Percentiles rank a stretch among this genome's conserved stretches.
These are phyloP conservation scores for Allacma fusca DNA, from an alignment of 2,888 invertebrate species.

Conservation along the genomic window DNA sequence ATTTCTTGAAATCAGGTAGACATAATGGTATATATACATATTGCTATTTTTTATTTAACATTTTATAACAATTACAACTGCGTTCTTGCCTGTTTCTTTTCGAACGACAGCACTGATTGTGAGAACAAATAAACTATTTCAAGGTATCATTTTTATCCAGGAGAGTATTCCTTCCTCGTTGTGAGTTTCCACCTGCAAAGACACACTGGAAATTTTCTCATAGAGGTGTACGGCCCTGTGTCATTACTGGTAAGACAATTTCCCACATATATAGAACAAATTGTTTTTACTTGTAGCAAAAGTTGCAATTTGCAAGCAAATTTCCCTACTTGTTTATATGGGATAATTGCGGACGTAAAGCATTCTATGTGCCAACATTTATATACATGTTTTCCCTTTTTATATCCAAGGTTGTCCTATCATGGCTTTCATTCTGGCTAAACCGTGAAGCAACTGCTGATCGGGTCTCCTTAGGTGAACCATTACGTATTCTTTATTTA, in stretches of 20 bases:
- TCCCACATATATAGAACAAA: too few species aligned
- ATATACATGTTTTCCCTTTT: background rate
- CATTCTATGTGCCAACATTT: background rate
- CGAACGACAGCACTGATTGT: too few species aligned
- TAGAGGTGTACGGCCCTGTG: slow-evolving; percentile 68
- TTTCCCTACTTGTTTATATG: too few species aligned
- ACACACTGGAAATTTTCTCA: slow-evolving; percentile 78
- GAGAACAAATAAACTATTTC: too few species aligned
- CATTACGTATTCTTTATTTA: background rate
- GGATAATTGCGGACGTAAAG: too few species aligned
- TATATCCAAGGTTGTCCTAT: slow-evolving; percentile 72
- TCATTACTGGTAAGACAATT: slow-evolving; percentile 65
- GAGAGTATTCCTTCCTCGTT: slow-evolving; percentile 66
- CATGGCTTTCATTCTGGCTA: slow-evolving; percentile 87
- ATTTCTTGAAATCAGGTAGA: slow-evolving; percentile 63
- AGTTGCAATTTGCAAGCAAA: too few species aligned
- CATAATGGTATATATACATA: too few species aligned
- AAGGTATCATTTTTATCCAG: too few species aligned
- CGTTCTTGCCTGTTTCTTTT: too few species aligned
- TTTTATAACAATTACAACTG: too few species aligned
- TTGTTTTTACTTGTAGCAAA: too few species aligned
- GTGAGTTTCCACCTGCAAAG: slow-evolving; percentile 68
- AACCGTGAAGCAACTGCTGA: slow-evolving; percentile 71
- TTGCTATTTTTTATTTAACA: too few species aligned
- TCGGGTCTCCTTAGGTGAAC: slow-evolving; percentile 59